Conservation (phyloP, 2,113 vertebrate genomes). For the Ciconia stormi region DNA sequence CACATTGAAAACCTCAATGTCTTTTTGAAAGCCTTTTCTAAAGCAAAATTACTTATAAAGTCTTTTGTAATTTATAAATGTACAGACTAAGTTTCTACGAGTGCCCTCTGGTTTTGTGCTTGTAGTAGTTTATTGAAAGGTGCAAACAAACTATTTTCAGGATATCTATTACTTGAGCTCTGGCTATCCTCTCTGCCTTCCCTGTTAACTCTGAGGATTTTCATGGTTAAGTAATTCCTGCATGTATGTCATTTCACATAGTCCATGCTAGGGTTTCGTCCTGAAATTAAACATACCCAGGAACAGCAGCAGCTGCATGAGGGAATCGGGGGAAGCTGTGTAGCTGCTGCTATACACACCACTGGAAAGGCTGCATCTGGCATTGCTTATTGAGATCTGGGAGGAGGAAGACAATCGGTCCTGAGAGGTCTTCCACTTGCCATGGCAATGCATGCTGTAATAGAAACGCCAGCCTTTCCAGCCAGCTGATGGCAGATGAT, state of each 20-base stretch:
- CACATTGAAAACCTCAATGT: not conserved
- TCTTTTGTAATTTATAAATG: not conserved
- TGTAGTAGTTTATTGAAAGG: not conserved
- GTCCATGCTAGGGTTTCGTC: not conserved
- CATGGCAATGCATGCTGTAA: not conserved
- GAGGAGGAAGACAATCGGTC: not conserved
- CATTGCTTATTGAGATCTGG: not conserved
- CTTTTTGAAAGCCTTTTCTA: not conserved
- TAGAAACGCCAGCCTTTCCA: not conserved
- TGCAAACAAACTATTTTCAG: not conserved
- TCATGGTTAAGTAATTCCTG: not conserved
- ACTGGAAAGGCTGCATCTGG: not conserved
- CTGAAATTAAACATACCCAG: not conserved
- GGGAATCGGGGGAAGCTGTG: not conserved
- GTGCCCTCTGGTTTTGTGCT: not conserved
- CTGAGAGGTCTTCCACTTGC: not conserved
- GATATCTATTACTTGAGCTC: not conserved
- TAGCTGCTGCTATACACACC: not conserved
- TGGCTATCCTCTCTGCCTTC: not conserved
- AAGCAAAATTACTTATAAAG: not conserved
- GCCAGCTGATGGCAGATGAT: not conserved
- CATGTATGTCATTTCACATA: not conserved
- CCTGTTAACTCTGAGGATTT: not conserved
- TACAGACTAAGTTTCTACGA: not conserved
- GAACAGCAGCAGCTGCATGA: not conserved